Base-by-base conservation (phyloP, 1,140 invertebrate species). In the Caenorhabditis inopinata region DNA sequence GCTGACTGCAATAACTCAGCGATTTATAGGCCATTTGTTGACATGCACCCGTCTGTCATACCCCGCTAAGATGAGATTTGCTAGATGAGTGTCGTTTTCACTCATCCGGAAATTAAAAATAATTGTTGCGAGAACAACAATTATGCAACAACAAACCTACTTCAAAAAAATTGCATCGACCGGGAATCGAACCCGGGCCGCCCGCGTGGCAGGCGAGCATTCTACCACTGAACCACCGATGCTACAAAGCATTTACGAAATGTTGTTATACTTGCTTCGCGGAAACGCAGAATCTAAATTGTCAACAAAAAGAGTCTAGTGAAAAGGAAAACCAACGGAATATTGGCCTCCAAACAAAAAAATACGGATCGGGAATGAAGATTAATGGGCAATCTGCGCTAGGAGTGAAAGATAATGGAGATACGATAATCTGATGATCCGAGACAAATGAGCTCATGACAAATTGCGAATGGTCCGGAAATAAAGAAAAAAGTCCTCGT, bases 171-270 rank as follows among this genome's bases (percentile, higher is more conserved):
- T 84, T 84, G 82, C 83, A 84, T 84, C 82, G 83, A 91, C 92
- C 92, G 92, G 92, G 92, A 93, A 93, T 93, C 93, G 93, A 94
- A 94, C 93, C 93, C 93, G 93, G 93, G 92, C 92, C 93, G 92
- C 93, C 93, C 93, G 93, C 93, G 93, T 93, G 93, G 93, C 93
- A 94, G 93, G 93, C 93, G 93, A 94, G 93, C 92, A 94, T 94
- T 94, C 93, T 94, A 94, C 93, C 93, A 94, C 93, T 94, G 93
- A 93, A 94, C 93, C 93, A 94, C 92, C 93, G 92, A 91, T 91
- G 91, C 90, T 25, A 51, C n/a, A 16, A 27, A 27, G 27, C 27
- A 7, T 25, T 25, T 3, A 47, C 16, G 46, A 47, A 47, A 16
- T 47, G 18, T n/a, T 6, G 46, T 47, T n/a, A 16, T 2, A 51